Evolutionary conservation across 2,888 invertebrate genomes (phyloP).

Genomic region (Neuroscelio doddi): DNA sequence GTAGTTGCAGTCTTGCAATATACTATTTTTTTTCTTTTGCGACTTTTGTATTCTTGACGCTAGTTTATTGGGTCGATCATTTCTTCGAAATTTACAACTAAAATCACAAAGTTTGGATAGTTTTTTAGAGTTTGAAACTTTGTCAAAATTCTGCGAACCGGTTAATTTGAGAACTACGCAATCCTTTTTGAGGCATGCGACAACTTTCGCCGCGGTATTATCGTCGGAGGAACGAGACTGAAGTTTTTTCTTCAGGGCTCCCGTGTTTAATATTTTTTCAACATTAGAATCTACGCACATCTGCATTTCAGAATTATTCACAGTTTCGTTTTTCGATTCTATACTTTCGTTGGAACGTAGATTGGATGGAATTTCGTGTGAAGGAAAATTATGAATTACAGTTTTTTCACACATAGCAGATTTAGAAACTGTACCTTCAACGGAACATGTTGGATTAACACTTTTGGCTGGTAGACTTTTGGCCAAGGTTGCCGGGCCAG

Average conservation of each 20-base stretch:
- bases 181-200: not conserved
- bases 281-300: too few relatives aligned
- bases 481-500: conserved; percentile 66
- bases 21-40: not conserved
- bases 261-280: not conserved
- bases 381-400: too few relatives aligned
- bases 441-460: conserved; percentile 69
- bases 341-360: conserved; percentile 1
- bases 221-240: too few relatives aligned
- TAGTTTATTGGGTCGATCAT: too few relatives aligned
- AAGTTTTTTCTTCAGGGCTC: not conserved
- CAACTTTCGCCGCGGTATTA: not conserved
- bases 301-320: not conserved
- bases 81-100: too few relatives aligned
- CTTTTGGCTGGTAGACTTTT: conserved; percentile 69
- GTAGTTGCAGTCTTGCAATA: not conserved
- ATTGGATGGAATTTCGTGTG: not conserved
- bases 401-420: too few relatives aligned
- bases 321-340: not conserved
- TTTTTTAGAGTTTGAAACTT: not conserved
- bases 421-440: conserved; percentile 62
- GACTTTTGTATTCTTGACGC: not conserved
- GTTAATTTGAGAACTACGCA: too few relatives aligned
- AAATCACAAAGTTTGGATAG: too few relatives aligned
- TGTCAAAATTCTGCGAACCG: not conserved